Conservation (phyloP, 1,140 invertebrate genomes). For the Conopomorpha cramerella region DNA sequence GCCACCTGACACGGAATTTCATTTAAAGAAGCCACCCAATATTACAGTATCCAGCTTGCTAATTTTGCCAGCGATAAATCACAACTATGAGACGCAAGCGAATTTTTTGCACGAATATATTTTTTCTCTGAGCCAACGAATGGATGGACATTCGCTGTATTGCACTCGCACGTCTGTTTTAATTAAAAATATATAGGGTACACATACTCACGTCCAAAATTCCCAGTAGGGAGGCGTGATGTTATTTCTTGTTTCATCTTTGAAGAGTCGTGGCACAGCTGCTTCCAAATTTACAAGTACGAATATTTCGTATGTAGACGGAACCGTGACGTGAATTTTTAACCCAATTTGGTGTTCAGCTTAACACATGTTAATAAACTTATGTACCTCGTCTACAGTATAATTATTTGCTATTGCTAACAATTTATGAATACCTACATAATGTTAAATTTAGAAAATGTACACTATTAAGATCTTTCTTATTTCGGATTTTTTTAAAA, state of each 20-base stretch:
- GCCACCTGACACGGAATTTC: slow-evolving; percentile 35
- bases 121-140: slow-evolving; percentile 5
- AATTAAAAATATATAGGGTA: background rate
- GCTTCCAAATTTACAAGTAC: background rate
- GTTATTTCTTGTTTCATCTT: no score
- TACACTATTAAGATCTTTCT: no score
- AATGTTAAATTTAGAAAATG: background rate
- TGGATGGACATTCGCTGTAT: background rate
- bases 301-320: background rate
- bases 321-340: no score
- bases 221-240: no score
- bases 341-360: no score
- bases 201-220: no score
- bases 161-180: background rate
- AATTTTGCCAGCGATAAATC: slow-evolving; percentile 30
- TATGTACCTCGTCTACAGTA: background rate
- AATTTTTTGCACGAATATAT: slow-evolving; percentile 21
- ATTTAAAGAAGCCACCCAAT: slow-evolving; percentile 22
- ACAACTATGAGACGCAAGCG: slow-evolving; percentile 19
- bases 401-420: background rate
- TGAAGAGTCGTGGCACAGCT: background rate
- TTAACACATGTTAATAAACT: no score
- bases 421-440: background rate
- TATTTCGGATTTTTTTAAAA: no score
- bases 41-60: slow-evolving; percentile 18